Base-by-base conservation (phyloP, 1,140 invertebrate species). In the Drosophila arawakana region DNA sequence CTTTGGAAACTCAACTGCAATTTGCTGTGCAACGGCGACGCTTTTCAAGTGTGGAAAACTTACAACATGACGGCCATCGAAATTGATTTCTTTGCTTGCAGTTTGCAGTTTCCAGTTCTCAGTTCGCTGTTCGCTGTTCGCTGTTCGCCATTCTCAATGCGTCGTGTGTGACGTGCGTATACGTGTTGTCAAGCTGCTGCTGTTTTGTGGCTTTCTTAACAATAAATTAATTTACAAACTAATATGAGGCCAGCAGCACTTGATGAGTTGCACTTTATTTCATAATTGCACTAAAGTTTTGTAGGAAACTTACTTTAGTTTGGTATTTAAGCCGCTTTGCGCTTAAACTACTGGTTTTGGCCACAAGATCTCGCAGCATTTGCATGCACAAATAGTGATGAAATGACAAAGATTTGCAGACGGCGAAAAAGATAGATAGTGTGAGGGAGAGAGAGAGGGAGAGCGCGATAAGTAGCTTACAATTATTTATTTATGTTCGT, bases 401-500 rank as follows among this genome's bases (percentile, higher is more conserved):
- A 54, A 59, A 58, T 71, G 35, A 41, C 18, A 21, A 18, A 47
- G 57, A 70, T 70, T 63, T 55, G 7, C 10, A 49, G 46, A 8
- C 21, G 10, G 18, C 10, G 46, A 49, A n/a, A 10, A 7, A 34
- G 50, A 11, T 6, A 35, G 34, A 30, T 10, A 50, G 21, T n/a
- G 47, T n/a, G 55, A 58, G 21, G 25, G 11, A 60, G 30, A 3
- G 15, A 21, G 6, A 41, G 39, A 44, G 21, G 46, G 21, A 34
- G 39, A 25, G 34, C 60, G 34, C 60, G 25, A 47, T 80, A 80
- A 80, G 78, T 66, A 75, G 78, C 78, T 80, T 80, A 80, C 78
- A 80, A 80, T 80, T 80, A 80, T 80, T 80, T 80, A 80, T 80
- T 80, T 78, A 80, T 75, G 65, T 80, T 74, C 35, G 69, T 34